Base-by-base conservation (phyloP, 2,113 vertebrate species). In the Colistium nudipinnis region DNA sequence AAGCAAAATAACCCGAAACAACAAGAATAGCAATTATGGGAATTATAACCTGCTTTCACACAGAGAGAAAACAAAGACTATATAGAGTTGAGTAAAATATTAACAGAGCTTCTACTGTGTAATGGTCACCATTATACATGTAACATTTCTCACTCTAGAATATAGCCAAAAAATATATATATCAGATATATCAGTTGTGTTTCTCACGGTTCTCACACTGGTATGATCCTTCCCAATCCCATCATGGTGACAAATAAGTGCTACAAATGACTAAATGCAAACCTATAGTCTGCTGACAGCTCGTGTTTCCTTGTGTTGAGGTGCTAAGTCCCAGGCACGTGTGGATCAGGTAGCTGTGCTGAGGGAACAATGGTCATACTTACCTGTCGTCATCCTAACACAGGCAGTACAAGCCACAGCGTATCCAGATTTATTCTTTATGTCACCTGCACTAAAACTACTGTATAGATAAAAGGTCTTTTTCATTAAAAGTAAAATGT, bases 301-400 rank as follows among this genome's bases (percentile, higher is more conserved):
- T 88, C 86, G 11, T 36, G 62, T 88, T 88, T 84, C 87, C 65
- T 19, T 25, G 60, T 52, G 78, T 69, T 44, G 7, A 64, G 71
- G 73, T 62, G 70, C 70, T 72, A 70, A 70, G 78, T 69, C 52
- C 33, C 11, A 28, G 65, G 48, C 70, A 78, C 54, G 54, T 65
- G 78, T 20, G n/a, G 19, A 20, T 11, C 20, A 80, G 44, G 56
- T 36, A 43, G 57, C 28, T 24, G n/a, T 48, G 25, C 31, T 48
- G 55, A 13, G 17, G 69, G 25, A 66, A 59, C 24, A 10, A 4
- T 33, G 31, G 31, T 33, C 16, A 43, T 17, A 43, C 5, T 2
- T 6, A 9, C 13, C 6, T 16, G 39, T 43, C 39, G 13, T 17
- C 39, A 17, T 43, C 39, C 31, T 9, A 33, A 33, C 31, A 33